Base-by-base conservation (phyloP, 92 coral and sea anemone genomes). In the Zoanthus solanderi region DNA sequence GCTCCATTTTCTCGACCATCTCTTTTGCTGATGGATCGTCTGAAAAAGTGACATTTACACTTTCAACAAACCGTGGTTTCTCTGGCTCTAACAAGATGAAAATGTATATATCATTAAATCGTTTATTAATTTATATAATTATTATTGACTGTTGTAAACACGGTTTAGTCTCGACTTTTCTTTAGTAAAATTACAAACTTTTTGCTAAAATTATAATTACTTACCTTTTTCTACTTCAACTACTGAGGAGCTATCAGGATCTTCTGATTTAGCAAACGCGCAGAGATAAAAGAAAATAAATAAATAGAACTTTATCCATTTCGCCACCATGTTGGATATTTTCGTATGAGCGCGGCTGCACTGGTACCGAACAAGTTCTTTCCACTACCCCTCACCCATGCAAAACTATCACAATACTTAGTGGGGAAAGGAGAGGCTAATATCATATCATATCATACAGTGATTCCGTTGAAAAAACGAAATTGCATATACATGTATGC, bases 11-110 rank as follows among this genome's bases (percentile, higher is more conserved):
- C 75, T 52, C 75, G 6, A 6, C 85, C 12, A 81, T 61, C 66
- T 46, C 65, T 81, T 81, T 44, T 47, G 85, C 75, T 66, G 85
- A 65, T 0, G 76, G 75, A 5, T 61, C 75, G 5, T 81, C 85
- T 1, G 75, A 5, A 9, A 80, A 14, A 4, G 75, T 80, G 4
- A 80, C 85, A 47, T 80, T 80, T 7, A 80, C 28, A 9, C 60
- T 65, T 13, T 80, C 85, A 46, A 46, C 85, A 66, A 66, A 45
- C 85, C 31, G 23, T 9, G 74, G 85, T 30, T 65, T 63, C 15
- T 81, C 74, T 6, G 34, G 85, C 15, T 44, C 85, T 81, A 58
- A 11, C 58, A 7, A 81, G 73, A 50, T 50, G 12, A 50, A 50
- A 7, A 50, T 50, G 12, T 50, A 50, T 47, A 23, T 37, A 37